These are phyloP conservation scores for Strongylocentrotus purpuratus DNA, from an alignment of 35 echinoderm and acorn worm species.

Conservation along the genomic window DNA sequence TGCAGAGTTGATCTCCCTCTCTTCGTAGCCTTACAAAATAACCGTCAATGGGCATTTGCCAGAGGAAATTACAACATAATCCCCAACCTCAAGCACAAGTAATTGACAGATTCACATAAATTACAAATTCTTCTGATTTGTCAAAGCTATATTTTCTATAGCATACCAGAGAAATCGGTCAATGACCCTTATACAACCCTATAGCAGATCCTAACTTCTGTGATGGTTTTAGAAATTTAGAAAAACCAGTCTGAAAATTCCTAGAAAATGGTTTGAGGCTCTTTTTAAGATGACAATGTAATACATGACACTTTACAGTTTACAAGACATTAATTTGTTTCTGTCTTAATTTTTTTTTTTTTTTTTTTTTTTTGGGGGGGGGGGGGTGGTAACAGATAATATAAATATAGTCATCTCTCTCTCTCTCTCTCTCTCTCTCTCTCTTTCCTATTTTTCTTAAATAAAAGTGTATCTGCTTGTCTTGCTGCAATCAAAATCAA, in stretches of 20 bases:
- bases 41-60: constrained; percentile 18
- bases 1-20: not conserved
- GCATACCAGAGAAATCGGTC: not conserved
- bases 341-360: not conserved
- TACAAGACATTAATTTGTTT: not conserved
- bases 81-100: not conserved
- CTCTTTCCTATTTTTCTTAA: not conserved
- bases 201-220: not conserved
- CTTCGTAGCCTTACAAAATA: constrained; percentile 14
- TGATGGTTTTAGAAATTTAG: no score
- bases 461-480: not conserved
- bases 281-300: not conserved
- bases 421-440: no score
- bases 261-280: not conserved
- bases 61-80: constrained; percentile 24
- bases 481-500: no score
- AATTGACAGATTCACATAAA: constrained; percentile 31
- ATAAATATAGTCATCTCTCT: not conserved
- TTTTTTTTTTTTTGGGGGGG: not conserved
- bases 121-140: constrained; percentile 16
- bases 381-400: not conserved
- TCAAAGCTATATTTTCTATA: not conserved
- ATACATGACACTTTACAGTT: no score
- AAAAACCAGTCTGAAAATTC: no score
- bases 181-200: not conserved